A percentile compares a stretch with the other conserved stretches of the same genome.
These are phyloP conservation scores for Thamnophis sirtalis DNA, from an alignment of 2,113 vertebrate genomes.

Conservation along the genomic window DNA sequence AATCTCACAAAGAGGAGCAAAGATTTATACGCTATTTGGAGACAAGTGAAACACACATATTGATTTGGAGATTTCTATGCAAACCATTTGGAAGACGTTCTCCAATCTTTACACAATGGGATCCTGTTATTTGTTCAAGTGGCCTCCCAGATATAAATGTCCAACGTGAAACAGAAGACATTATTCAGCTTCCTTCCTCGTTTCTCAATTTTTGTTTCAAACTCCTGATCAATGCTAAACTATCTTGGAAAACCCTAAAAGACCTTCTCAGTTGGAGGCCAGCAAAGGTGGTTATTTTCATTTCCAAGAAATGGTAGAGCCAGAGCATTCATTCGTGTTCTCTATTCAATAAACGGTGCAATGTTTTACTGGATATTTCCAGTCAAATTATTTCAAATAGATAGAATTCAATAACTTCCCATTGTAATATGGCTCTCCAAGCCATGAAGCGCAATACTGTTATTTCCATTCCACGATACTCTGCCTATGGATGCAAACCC, in stretches of 20 bases:
- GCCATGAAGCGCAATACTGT: not conserved
- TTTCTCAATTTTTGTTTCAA: not conserved
- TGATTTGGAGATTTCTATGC: not conserved
- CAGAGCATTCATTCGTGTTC: not conserved
- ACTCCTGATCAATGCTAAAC: not conserved
- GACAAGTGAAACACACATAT: not conserved
- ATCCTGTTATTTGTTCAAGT: not conserved
- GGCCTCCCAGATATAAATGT: not conserved
- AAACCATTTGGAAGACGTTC: not conserved
- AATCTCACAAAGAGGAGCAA: not conserved
- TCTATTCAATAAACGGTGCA: not conserved
- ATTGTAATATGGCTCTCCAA: not conserved
- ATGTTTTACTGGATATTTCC: not conserved
- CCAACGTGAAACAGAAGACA: not conserved
- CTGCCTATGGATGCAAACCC: not conserved
- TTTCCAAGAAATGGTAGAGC: not conserved
- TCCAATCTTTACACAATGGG: not conserved
- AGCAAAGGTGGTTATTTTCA: not conserved
- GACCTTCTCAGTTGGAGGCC: not conserved
- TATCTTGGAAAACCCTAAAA: not conserved
- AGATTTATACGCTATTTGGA: not conserved
- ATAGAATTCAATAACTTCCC: not conserved
- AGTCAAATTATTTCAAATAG: not conserved
- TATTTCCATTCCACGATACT: not conserved
- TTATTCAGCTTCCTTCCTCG: not conserved